phyloP scores from a whole-genome alignment of 1,140 invertebrate genomes.

The Mercenaria mercenaria region DNA sequence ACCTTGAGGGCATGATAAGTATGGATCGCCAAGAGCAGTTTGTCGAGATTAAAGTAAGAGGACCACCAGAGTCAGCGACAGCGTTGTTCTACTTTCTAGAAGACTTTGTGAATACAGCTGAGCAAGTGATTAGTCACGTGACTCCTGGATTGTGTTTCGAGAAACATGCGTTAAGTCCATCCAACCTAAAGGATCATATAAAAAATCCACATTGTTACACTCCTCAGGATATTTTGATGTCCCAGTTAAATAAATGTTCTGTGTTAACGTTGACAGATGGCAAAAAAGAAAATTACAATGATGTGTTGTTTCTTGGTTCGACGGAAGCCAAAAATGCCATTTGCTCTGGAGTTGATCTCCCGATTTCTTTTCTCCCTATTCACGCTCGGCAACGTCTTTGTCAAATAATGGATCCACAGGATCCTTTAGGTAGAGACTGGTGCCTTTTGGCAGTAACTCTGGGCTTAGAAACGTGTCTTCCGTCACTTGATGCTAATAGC shows the following conservation, averaged over 20 bases:
- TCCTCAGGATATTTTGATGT: conserved; percentile 88
- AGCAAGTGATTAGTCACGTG: conserved; percentile 89
- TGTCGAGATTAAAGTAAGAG: conserved; percentile 91
- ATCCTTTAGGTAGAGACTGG: conserved; percentile 93
- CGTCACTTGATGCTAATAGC: conserved; percentile 86
- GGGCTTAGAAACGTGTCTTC: conserved; percentile 88
- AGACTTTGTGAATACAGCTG: conserved; percentile 91
- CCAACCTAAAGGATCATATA: conserved; percentile 88
- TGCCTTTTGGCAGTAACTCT: conserved; percentile 92
- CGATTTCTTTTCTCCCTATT: conserved; percentile 87
- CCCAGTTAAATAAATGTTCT: conserved; percentile 76
- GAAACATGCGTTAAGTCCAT: conserved; percentile 89
- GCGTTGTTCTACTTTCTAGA: conserved; percentile 91
- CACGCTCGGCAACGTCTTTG: conserved; percentile 87
- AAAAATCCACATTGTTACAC: conserved; percentile 88
- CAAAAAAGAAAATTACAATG: conserved; percentile 89
- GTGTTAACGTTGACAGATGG: conserved; percentile 86
- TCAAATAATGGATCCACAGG: conserved; percentile 91
- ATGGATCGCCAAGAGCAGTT: conserved; percentile 87
- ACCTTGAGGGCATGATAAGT: conserved; percentile 91
- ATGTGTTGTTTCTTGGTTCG: conserved; percentile 90
- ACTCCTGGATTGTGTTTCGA: conserved; percentile 90
- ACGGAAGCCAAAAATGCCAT: conserved; percentile 85
- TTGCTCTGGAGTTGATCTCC: conserved; percentile 87
- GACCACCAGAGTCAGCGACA: conserved; percentile 86